A percentile compares a stretch with the other conserved stretches of the same genome.
These are phyloP conservation scores for Incurvaria masculella DNA, from an alignment of 2,888 invertebrate species.

Conservation along the genomic window DNA sequence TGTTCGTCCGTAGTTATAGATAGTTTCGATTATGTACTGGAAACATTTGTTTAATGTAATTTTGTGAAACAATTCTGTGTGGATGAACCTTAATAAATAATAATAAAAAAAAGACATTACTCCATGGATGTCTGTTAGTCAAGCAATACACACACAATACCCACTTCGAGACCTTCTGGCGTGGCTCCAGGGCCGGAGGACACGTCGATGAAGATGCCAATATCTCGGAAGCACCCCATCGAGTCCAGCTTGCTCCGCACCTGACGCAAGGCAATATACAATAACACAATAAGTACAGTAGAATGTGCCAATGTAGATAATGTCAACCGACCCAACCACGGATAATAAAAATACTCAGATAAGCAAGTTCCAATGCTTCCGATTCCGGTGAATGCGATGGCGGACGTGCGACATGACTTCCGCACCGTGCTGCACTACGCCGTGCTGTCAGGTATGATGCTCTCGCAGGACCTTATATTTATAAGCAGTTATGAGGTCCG, in stretches of 20 bases:
- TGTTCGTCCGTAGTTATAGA: too few species aligned
- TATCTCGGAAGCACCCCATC: constrained; percentile 85
- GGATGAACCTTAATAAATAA: too few species aligned
- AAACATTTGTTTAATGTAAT: too few species aligned
- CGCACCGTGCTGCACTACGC: constrained; percentile 88
- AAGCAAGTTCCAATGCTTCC: too few species aligned
- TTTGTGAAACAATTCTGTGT: too few species aligned
- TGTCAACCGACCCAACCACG: too few species aligned
- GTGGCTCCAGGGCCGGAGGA: constrained; percentile 73
- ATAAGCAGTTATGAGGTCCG: too few species aligned
- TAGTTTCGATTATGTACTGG: too few species aligned
- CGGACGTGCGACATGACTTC: constrained; percentile 82
- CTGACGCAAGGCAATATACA: constrained; percentile 43
- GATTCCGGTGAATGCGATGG: constrained; percentile 84
- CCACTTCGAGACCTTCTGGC: constrained; percentile 77
- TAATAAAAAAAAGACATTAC: background rate
- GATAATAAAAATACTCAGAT: too few species aligned
- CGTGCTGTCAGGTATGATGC: constrained; percentile 69
- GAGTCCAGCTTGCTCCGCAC: constrained; percentile 74
- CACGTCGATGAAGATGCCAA: constrained; percentile 85
- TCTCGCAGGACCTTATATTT: too few species aligned
- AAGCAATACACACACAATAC: background rate
- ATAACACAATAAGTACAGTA: too few species aligned
- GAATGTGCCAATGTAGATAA: too few species aligned
- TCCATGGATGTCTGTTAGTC: constrained; percentile 5